phyloP scores from a whole-genome alignment of 2,888 invertebrate species.

The Helleia helle region DNA sequence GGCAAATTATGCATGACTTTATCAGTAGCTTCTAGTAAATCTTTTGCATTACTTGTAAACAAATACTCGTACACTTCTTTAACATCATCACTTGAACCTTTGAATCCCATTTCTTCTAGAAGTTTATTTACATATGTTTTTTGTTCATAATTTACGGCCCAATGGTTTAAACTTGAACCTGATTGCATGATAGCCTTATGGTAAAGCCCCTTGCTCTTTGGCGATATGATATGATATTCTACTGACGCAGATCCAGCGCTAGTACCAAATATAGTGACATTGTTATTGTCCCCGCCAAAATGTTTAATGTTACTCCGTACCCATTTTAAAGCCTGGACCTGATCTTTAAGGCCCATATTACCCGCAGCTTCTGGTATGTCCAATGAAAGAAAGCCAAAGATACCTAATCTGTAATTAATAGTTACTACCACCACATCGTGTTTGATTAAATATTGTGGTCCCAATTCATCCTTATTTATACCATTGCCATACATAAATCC shows the following conservation, averaged over 20 bases:
- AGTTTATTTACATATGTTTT: constrained; percentile 26
- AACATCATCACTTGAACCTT: constrained; percentile 26
- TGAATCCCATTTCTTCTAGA: constrained; percentile 30
- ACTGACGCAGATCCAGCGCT: constrained; percentile 42
- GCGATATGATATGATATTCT: constrained; percentile 39
- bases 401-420: constrained; percentile 50
- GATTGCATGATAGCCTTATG: constrained; percentile 46
- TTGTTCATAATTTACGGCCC: constrained; percentile 35
- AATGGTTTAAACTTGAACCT: constrained; percentile 38
- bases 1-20: constrained; percentile 21
- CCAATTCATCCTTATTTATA: constrained; percentile 30
- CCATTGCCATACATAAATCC: constrained; percentile 44
- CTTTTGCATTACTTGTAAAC: constrained; percentile 20
- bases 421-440: constrained; percentile 45
- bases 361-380: constrained; percentile 41
- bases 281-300: constrained; percentile 41
- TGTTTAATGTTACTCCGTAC: constrained; percentile 37
- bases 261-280: constrained; percentile 40
- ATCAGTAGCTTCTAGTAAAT: constrained; percentile 22
- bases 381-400: constrained; percentile 47
- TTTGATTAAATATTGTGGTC: constrained; percentile 46
- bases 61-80: constrained; percentile 28
- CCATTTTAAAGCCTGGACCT: constrained; percentile 45
- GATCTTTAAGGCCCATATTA: constrained; percentile 53
- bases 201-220: constrained; percentile 35